A percentile compares a stretch with the other conserved stretches of the same genome.
Conservation (phyloP, 2,113 vertebrate species). For the Phocoena phocoena region DNA sequence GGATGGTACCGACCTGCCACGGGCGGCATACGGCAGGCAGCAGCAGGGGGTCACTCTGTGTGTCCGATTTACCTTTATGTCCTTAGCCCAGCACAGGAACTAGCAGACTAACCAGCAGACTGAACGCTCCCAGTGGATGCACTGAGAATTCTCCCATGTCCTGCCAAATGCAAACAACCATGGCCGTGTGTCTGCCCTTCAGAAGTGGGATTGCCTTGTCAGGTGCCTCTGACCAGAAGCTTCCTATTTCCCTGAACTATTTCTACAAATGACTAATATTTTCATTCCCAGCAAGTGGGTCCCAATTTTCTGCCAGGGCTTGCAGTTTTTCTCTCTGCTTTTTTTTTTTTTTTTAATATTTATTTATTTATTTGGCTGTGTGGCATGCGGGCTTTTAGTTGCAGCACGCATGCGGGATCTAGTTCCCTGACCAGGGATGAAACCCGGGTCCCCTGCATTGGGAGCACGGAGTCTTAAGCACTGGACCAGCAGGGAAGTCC, state of each 20-base stretch:
- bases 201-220: not conserved
- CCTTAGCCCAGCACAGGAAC: not conserved
- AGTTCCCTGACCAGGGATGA: no score
- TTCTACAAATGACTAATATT: not conserved
- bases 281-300: not conserved
- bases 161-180: not conserved
- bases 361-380: no score
- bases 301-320: not conserved
- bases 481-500: no score
- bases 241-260: not conserved
- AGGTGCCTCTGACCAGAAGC: not conserved
- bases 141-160: not conserved
- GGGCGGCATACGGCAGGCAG: not conserved
- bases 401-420: no score
- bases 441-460: no score
- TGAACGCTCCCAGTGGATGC: not conserved
- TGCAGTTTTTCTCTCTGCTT: not conserved
- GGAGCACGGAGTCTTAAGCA: no score
- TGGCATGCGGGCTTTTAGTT: no score
- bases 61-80: not conserved
- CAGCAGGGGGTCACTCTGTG: not conserved
- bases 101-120: not conserved
- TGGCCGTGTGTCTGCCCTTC: not conserved
- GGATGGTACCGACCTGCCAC: rapidly evolving
- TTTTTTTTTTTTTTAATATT: not conserved